Base-by-base conservation (phyloP, 2,797 vertebrate genomes). In the Sebastes steindachneri region DNA sequence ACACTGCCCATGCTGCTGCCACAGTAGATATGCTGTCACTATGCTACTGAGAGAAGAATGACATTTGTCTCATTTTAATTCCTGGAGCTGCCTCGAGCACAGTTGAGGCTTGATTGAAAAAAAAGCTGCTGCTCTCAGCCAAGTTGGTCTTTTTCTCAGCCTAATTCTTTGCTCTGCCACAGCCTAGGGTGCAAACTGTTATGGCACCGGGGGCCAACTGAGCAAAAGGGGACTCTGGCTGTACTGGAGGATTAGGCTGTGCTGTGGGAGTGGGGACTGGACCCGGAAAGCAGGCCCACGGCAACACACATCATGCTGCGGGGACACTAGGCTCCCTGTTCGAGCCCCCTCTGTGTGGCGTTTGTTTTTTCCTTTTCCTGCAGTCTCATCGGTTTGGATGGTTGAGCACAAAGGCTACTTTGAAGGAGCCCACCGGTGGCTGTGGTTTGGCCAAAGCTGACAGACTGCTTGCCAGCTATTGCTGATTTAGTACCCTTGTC, bases 261-360 rank as follows among this genome's bases (percentile, higher is more conserved):
- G 76, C 73, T 37, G 74, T 90, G 86, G 88, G 75, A 90, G 89
- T 86, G 79, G 75, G 84, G 84, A 90, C 76, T 82, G 75, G 85
- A 87, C 79, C 68, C 76, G 51, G 78, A 77, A 76, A 85, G 63
- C 87, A 88, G 78, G 60, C 77, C 73, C 80, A 87, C 86, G 78
- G 79, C 51, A 48, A 91, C 55, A 55, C 76, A 77, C 78, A 87
- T 88, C 83, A 89, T 92, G 90, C 88, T 87, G 73, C 63, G 51
- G 86, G 88, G 89, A 95, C 95, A 96, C 91, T 95, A 93, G 93
- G 70, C 75, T 90, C 84, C 86, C 93, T 95, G 92, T 95, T 88
- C 86, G 82, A 90, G 72, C 79, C 85, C 82, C 78, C 72, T 79
- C 91, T 92, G 79, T 93, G 88, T 86, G 68, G 75, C 54, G 75